These are phyloP conservation scores for Phytoseiulus persimilis DNA, from an alignment of 2,888 invertebrate species.

Conservation along the genomic window DNA sequence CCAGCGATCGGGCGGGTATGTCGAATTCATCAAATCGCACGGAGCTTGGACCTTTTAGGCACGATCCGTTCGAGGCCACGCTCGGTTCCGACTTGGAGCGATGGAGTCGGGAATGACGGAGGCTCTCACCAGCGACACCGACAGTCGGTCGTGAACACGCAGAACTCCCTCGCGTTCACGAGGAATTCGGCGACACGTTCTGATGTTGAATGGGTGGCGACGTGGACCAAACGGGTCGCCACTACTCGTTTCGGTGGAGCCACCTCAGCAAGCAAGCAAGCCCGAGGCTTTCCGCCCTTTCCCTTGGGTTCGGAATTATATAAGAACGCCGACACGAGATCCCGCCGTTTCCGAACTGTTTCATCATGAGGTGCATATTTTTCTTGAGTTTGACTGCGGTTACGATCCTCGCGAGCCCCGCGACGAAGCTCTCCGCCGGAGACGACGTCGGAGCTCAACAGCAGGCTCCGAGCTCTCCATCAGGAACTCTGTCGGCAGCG, in stretches of 20 bases:
- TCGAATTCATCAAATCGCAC: not conserved
- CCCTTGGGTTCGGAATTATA: not conserved
- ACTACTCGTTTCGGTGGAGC: not conserved
- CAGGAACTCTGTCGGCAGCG: not conserved
- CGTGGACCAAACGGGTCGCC: not conserved
- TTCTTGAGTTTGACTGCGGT: not conserved
- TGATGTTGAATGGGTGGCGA: not conserved
- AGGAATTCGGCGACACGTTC: too few species aligned
- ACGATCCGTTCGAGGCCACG: too few species aligned
- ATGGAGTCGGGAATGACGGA: too few species aligned
- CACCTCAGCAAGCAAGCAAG: not conserved
- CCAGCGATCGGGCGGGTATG: not conserved
- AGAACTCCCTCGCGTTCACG: too few species aligned
- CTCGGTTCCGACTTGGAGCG: too few species aligned
- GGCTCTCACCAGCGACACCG: too few species aligned
- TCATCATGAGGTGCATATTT: not conserved
- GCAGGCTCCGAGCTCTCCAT: not conserved
- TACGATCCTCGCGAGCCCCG: not conserved
- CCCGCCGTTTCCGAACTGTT: not conserved
- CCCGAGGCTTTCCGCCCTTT: not conserved
- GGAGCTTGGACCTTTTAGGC: too few species aligned
- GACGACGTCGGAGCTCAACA: not conserved
- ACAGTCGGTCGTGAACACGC: too few species aligned
- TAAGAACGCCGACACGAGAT: not conserved
- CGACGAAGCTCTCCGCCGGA: not conserved